These are phyloP conservation scores for Mareca strepera DNA, from an alignment of 2,797 vertebrate genomes.

Conservation along the genomic window DNA sequence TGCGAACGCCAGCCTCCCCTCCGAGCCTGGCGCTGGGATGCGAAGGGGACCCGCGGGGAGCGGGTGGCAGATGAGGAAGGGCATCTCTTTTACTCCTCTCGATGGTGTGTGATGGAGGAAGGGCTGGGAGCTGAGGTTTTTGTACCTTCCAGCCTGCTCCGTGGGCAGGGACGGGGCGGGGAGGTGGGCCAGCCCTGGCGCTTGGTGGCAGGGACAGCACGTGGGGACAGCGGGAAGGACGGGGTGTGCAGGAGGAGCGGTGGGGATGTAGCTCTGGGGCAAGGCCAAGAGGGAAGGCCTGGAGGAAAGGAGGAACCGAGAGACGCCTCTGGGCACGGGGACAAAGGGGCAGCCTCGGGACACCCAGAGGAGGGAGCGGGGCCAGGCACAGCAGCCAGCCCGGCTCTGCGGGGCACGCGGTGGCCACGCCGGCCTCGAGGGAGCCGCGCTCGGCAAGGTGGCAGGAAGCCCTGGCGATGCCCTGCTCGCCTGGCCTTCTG, in stretches of 20 bases:
- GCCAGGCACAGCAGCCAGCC: too few species aligned
- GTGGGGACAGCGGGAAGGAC: background rate
- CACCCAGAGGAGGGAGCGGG: too few species aligned
- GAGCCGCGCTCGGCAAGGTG: rapidly evolving
- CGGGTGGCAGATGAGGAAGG: background rate
- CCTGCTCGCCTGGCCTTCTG: background rate
- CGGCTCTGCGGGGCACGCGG: rapidly evolving
- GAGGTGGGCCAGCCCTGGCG: too few species aligned
- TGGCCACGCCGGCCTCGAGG: background rate
- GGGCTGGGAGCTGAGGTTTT: background rate
- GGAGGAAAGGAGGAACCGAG: background rate
- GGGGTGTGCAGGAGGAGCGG: background rate
- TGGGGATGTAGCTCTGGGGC: background rate
- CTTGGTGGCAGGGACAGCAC: too few species aligned
- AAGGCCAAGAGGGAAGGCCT: background rate
- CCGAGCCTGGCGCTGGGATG: background rate
- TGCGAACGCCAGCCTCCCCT: background rate
- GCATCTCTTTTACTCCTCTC: background rate
- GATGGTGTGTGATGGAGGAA: background rate
- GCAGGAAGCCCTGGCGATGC: background rate
- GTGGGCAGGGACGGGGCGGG: background rate
- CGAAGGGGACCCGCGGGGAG: background rate
- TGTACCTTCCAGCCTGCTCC: background rate
- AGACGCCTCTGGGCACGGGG: background rate
- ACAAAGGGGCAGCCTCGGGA: too few species aligned